Evolutionary conservation across 2,797 vertebrate species (phyloP), one percentile per base, ranked within the genome.

Genomic region (Myiothlypis chrysogaster): DNA sequence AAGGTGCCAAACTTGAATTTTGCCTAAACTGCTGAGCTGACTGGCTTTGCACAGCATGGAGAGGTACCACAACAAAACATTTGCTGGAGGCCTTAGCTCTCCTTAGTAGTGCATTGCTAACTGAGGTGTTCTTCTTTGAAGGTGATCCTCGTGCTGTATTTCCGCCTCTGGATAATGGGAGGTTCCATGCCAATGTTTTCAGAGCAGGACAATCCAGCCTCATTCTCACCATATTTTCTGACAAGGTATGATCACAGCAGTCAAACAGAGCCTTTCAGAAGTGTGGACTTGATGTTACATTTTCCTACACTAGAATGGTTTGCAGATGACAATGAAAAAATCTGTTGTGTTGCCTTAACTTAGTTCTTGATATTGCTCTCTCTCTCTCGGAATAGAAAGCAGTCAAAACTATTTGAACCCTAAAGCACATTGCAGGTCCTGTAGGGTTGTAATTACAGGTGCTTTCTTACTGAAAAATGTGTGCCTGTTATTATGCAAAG

Each of bases 121-220:
- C 76, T 1, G 2, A 63, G 53, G 27, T 95, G 39, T 86, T 95
- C 17, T 95, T 84, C 72, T 93, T 70, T 90, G 37, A 93, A 99
- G 99, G 99, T 99, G 94, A 94, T 97, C 68, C 71, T 99, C 7
- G 97, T 99, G 97, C 97, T 99, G 97, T 99, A 98, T 57, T 98
- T 99, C 95, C 98, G 99, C 56, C 97, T 99, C 90, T 98, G 99
- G 98, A 98, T 99, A 90, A 99, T 99, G 99, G 99, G 99, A 86
- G 99, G 99, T 61, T 99, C 99, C 86, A 99, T 99, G 99, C 99
- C 99, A 6, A 98, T 99, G 79, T 99, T 99, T 95, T 99, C 99
- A 3, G 99, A 99, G 94, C 99, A 99, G 96, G 99, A 99, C 98
- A 99, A 99, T 94, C 99, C 99, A 20, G 99, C 99, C 76, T 99